Base-by-base conservation (phyloP, 2,797 vertebrate genomes). In the Etheostoma perlongum region DNA sequence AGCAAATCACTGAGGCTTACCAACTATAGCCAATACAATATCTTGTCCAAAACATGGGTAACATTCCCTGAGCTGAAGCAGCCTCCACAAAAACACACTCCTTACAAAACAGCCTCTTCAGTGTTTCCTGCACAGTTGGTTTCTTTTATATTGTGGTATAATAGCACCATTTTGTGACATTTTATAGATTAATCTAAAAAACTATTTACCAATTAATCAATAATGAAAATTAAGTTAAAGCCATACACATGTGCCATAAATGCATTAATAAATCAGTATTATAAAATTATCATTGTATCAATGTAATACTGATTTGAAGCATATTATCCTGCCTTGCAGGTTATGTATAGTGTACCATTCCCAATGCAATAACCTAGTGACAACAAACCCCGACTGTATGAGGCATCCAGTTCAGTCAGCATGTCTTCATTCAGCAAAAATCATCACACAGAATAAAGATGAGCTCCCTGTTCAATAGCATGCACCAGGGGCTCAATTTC, bases 21-120 rank as follows among this genome's bases (percentile, higher is more conserved):
- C 91, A 84, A 82, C 85, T 85, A 87, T 72, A 87, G 80, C 87
- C 83, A 89, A 81, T 83, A 74, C 83, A 85, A 84, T 48, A 90
- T 93, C 85, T 91, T 84, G 81, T 91, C 85, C 81, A 81, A 91
- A 88, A 83, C 76, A 80, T 76, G 70, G 80, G 86, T 88, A 73
- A 73, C 66, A 58, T 79, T 90, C 81, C 66, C 78, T 46, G 67
- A 88, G 74, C 73, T 82, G 83, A 84, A 77, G 76, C 48, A 61
- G 69, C 86, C 75, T 89, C 70, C 64, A 78, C 83, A 85, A 76
- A 78, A 84, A 91, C 54, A 86, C 74, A 79, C 74, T 81, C 81
- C 63, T 83, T 30, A 76, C 57, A 73, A 74, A 76, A 85, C 67
- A 76, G 70, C 3, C 21, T 81, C 82, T 86, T 84, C 62, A 76